phyloP scores from a whole-genome alignment of 2,797 vertebrate species.

The Chaunax sp. region DNA sequence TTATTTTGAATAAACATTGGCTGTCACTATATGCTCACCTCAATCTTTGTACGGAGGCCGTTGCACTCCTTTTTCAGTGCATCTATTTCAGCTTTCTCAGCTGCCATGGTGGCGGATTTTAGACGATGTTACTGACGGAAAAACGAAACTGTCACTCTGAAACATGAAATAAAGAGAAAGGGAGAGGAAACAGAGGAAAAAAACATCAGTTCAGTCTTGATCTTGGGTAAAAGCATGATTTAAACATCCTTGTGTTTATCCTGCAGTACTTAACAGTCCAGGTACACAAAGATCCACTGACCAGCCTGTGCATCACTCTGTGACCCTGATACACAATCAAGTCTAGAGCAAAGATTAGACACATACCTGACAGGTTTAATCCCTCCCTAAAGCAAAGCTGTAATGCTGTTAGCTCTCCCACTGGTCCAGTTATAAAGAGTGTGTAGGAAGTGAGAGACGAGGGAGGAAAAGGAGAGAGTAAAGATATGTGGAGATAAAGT shows the following conservation, averaged over 20 bases:
- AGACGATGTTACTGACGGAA: slow-evolving; percentile 54
- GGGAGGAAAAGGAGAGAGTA: no score
- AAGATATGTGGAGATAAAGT: no score
- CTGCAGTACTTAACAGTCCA: not conserved
- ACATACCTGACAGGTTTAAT: slow-evolving; percentile 30
- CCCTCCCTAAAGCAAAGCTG: slow-evolving; percentile 18
- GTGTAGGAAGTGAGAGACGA: not conserved
- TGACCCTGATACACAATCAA: slow-evolving; percentile 37
- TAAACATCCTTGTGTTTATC: not conserved
- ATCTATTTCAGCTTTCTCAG: slow-evolving; percentile 90
- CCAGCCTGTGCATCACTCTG: not conserved
- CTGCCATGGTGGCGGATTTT: slow-evolving; percentile 78
- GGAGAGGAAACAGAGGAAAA: not conserved
- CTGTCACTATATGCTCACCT: no score
- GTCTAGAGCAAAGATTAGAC: slow-evolving; percentile 41
- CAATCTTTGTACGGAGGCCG: slow-evolving; percentile 92
- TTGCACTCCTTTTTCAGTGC: slow-evolving; percentile 94
- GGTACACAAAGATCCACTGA: not conserved
- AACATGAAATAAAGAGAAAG: not conserved
- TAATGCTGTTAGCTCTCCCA: slow-evolving; percentile 1
- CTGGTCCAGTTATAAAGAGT: not conserved
- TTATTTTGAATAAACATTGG: no score
- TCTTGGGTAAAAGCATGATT: no score
- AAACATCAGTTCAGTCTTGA: no score
- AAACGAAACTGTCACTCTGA: slow-evolving; percentile 42